These are phyloP conservation scores for Hystrix brachyura DNA, from an alignment of 2,113 vertebrate species.

Conservation along the genomic window DNA sequence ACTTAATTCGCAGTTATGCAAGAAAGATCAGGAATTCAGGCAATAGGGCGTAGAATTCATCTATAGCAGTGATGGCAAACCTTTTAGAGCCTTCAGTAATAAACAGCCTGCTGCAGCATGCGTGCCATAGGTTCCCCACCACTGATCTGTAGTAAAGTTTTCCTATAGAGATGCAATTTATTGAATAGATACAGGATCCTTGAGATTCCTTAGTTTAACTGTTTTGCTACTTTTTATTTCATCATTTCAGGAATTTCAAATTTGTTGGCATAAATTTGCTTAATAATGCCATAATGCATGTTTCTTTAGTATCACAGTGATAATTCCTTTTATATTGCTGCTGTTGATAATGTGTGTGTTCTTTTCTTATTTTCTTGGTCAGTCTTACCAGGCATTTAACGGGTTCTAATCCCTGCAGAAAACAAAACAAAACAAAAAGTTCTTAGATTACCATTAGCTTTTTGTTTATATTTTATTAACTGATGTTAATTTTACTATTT, in stretches of 20 bases:
- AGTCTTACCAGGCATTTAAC: background rate
- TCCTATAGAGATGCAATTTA: background rate
- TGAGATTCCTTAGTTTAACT: conserved; percentile 1
- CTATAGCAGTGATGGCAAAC: background rate
- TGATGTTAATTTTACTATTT: background rate
- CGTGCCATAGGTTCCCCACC: background rate
- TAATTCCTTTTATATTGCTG: background rate
- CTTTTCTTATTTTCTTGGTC: background rate
- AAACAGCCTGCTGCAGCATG: background rate
- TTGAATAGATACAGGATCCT: background rate
- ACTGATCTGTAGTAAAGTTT: background rate
- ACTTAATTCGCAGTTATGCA: background rate
- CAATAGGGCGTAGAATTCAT: background rate
- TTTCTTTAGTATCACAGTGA: background rate
- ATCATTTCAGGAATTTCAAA: background rate
- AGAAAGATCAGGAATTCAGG: background rate
- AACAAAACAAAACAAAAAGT: background rate
- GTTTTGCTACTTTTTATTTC: background rate
- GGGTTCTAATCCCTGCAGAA: background rate
- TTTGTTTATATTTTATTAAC: background rate
- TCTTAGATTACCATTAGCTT: background rate
- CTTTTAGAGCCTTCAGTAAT: background rate
- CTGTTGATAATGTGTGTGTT: background rate
- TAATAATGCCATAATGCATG: background rate
- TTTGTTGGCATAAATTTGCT: background rate